Conservation (phyloP, 2,888 invertebrate genomes). For the Aporophyla nigra region DNA sequence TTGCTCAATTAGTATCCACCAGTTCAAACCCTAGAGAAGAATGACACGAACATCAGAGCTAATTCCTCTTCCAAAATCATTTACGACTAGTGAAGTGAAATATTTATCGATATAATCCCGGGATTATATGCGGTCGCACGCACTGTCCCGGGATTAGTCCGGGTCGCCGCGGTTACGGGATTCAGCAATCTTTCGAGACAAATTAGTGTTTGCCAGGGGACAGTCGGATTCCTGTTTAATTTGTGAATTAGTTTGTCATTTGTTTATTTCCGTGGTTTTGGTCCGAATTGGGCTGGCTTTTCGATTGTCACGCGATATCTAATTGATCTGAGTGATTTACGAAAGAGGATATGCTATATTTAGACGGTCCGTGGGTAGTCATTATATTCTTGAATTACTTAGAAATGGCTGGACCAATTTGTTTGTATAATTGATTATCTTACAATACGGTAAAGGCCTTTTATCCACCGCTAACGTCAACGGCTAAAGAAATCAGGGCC, state of each 20-base stretch:
- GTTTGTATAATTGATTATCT: neutral
- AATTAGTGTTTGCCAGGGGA: constrained; percentile 66
- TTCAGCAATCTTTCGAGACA: constrained; percentile 66
- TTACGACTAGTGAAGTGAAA: constrained; percentile 64
- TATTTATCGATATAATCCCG: constrained; percentile 70
- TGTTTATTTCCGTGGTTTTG: constrained; percentile 61
- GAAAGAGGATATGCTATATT: constrained; percentile 11
- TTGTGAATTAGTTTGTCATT: constrained; percentile 66
- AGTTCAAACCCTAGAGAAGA: neutral
- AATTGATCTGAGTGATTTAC: constrained; percentile 43
- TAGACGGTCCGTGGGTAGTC: neutral
- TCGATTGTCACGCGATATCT: constrained; percentile 40
- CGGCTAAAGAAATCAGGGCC: neutral
- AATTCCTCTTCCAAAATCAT: constrained; percentile 50
- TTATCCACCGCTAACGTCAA: neutral
- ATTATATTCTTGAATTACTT: neutral
- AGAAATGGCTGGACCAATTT: neutral
- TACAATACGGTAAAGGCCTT: neutral
- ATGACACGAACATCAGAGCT: neutral
- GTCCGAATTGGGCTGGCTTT: constrained; percentile 26
- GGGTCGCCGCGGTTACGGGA: constrained; percentile 60
- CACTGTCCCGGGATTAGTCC: constrained; percentile 64
- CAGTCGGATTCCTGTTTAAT: constrained; percentile 66
- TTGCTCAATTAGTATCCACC: neutral
- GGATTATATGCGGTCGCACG: constrained; percentile 69